Percentiles rank a stretch among this genome's conserved stretches.
Evolutionary conservation across 2,888 invertebrate species (phyloP).

Genomic region (Eucriotettix oculatus): DNA sequence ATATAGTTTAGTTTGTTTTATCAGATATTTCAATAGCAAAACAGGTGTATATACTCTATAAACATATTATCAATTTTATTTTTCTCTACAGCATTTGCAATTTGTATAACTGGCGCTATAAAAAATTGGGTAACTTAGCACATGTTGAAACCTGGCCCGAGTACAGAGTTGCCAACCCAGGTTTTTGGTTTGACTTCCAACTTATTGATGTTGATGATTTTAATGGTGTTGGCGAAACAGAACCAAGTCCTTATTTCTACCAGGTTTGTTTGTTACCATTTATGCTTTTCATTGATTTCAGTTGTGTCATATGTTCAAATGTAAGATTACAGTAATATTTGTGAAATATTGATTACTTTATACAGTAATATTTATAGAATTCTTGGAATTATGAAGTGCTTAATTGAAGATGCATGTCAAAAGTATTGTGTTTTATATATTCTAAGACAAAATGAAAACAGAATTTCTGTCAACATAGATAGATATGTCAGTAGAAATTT

Average conservation of each 20-base stretch:
- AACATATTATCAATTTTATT: not conserved
- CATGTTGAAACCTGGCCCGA: constrained; percentile 75
- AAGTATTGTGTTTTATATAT: too few relatives aligned
- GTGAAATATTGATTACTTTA: too few relatives aligned
- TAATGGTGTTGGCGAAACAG: constrained; percentile 90
- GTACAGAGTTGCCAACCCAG: constrained; percentile 82
- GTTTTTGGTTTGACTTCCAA: constrained; percentile 85
- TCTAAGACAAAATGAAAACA: too few relatives aligned
- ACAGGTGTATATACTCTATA: not conserved
- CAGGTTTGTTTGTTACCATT: constrained; percentile 41
- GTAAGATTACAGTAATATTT: too few relatives aligned
- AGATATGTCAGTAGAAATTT: too few relatives aligned
- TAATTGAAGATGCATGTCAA: too few relatives aligned
- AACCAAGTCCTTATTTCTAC: constrained; percentile 96
- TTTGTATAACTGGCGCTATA: constrained; percentile 93
- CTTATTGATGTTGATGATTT: constrained; percentile 92
- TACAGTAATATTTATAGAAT: too few relatives aligned
- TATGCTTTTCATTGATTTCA: not conserved
- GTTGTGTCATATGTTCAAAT: not conserved
- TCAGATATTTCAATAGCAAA: too few relatives aligned
- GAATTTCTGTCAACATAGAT: too few relatives aligned
- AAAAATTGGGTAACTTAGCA: constrained; percentile 80
- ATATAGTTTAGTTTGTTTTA: too few relatives aligned
- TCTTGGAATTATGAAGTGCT: too few relatives aligned
- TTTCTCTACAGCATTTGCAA: constrained; percentile 56